Conservation (phyloP, 2,888 invertebrate genomes). For the Nebria brevicollis region DNA sequence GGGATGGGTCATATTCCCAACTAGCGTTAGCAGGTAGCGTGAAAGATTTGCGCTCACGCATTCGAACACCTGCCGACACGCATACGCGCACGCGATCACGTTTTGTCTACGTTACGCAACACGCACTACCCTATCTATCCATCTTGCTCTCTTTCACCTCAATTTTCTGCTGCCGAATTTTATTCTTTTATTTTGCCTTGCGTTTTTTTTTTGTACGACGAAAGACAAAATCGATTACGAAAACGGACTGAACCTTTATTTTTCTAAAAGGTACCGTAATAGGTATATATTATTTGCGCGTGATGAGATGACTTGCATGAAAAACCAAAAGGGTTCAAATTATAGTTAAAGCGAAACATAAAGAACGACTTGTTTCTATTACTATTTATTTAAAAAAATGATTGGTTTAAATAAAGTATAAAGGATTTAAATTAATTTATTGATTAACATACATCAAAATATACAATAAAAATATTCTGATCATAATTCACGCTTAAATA, state of each 20-base stretch:
- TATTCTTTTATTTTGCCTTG: not conserved
- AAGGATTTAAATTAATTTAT: too few species aligned
- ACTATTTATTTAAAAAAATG: too few species aligned
- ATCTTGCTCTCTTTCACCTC: not conserved
- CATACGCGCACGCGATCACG: not conserved
- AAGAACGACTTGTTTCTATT: too few species aligned
- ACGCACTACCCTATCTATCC: not conserved
- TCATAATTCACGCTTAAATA: too few species aligned
- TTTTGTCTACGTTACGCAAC: not conserved
- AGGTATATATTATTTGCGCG: too few species aligned
- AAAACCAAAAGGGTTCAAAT: too few species aligned
- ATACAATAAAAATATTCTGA: too few species aligned
- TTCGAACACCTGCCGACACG: conserved; percentile 1
- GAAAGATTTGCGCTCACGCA: not conserved
- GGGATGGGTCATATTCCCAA: not conserved
- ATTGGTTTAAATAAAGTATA: too few species aligned
- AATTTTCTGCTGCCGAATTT: not conserved
- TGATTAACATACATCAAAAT: too few species aligned
- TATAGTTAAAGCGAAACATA: too few species aligned
- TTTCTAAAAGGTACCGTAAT: not conserved
- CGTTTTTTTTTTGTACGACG: not conserved
- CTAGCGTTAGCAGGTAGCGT: not conserved
- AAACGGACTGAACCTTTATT: not conserved
- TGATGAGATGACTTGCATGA: too few species aligned
- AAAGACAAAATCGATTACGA: not conserved